Evolutionary conservation across 2,113 vertebrate species (phyloP), one percentile per base, ranked within the genome.

Genomic region (Maccullochella peelii): DNA sequence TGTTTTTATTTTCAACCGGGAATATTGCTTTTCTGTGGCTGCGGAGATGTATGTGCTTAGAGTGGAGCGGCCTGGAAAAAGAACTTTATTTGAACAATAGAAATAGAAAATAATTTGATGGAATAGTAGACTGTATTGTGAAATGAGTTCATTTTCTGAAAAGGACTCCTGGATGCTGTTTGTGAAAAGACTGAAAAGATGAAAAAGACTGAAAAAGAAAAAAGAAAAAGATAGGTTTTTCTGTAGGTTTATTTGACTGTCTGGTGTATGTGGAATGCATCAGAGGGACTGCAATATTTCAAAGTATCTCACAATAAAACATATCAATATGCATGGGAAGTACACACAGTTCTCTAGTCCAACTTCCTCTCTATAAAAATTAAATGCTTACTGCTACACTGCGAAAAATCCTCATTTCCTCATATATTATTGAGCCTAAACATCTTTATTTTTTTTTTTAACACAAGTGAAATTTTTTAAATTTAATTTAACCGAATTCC

Each of bases 21-120:
- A 84, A 90, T 90, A 92, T 93, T 89, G 85, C 82, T 90, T 92
- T 89, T 91, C 54, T 73, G 33, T 18, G 14, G 68, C 55, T 30
- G 23, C 0, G 12, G 33, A 90, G 27, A 84, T 58, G 25, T 65
- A 57, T 55, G 75, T 16, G 38, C 67, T 82, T 23, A 23, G 73
- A 80, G 66, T 23, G 4, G 47, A 66, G 69, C 49, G n/a, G 74
- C 74, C 1, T 21, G 40, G 44, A 47, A 58, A 76, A 61, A 66
- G 16, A 59, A 83, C 33, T 74, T 82, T 54, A 86, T 84, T 85
- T 69, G 62, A 68, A 87, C 63, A 88, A 83, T 63, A 58, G 54
- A 80, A 90, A 81, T 66, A 8, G 76, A 79, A 82, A 73, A 79
- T 83, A 59, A 83, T 73, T 70, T 79, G 36, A 82, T 70, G 52